These are phyloP conservation scores for Ethmia dodecea DNA, from an alignment of 2,888 invertebrate genomes.

Conservation along the genomic window DNA sequence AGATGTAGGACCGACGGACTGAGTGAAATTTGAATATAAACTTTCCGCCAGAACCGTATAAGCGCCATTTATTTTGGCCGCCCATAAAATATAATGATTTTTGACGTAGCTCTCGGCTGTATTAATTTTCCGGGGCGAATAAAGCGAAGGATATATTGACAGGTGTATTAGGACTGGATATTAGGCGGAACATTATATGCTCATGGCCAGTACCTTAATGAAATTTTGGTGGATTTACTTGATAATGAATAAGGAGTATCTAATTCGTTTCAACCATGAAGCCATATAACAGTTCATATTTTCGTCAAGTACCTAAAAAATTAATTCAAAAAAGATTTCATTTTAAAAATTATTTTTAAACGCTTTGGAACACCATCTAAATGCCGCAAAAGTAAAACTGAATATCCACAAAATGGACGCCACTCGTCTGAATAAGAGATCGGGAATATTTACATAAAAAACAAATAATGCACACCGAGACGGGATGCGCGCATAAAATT, in stretches of 20 bases:
- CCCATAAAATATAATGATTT: constrained; percentile 76
- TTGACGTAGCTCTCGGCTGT: constrained; percentile 66
- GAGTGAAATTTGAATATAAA: constrained; percentile 75
- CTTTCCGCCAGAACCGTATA: constrained; percentile 63
- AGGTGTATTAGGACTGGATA: constrained; percentile 28
- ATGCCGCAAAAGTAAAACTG: constrained; percentile 52
- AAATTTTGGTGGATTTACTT: background rate
- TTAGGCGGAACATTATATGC: background rate
- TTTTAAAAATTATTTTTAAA: constrained; percentile 1
- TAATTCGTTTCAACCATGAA: too few relatives aligned
- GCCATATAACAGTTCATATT: too few relatives aligned
- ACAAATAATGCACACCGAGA: constrained; percentile 70
- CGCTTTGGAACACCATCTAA: constrained; percentile 38
- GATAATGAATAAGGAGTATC: too few relatives aligned
- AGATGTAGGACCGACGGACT: constrained; percentile 70
- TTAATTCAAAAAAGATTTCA: too few relatives aligned
- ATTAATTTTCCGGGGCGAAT: constrained; percentile 59
- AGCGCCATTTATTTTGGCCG: constrained; percentile 73
- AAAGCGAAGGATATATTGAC: constrained; percentile 54
- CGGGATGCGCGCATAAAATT: constrained; percentile 76
- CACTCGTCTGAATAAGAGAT: constrained; percentile 65
- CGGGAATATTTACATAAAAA: constrained; percentile 74
- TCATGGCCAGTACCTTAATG: background rate
- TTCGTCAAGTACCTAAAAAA: too few relatives aligned
- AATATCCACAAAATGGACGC: constrained; percentile 57